Evolutionary conservation across 1,140 invertebrate species (phyloP), one percentile per base, ranked within the genome.

Genomic region (Sitophilus oryzae): DNA sequence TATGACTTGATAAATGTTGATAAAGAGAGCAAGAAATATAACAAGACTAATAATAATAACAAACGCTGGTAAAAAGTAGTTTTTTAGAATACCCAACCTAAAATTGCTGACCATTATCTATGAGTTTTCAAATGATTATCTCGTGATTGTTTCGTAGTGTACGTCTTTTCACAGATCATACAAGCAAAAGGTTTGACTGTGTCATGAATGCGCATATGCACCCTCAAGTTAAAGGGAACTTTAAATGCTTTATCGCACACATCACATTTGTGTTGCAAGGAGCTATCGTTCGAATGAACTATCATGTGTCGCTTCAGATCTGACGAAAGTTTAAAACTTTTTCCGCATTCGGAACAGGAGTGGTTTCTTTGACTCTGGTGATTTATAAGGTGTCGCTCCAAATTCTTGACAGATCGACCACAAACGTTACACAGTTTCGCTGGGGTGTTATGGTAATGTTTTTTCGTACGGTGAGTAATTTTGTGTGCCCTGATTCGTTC

Each of bases 231-330:
- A 14, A 58, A 67, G 14, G 63, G 59, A 1, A 40, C 63, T 10
- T 59, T 54, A 42, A 69, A 69, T 18, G 23, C 36, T 34, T 67
- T 74, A 0, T 78, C 79, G 2, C 76, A 73, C 6, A 65, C 52
- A 37, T 80, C 78, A 58, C 85, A 81, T 41, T 78, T 72, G 60
- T 84, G 85, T 0, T 82, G 83, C n/a, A n/a, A n/a, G n/a, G n/a
- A n/a, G 46, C 78, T 70, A 56, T 83, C 81, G 0, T 82, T 81
- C 0, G 85, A 88, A 60, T 89, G 87, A 9, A 83, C 85, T 57
- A 85, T 69, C 53, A 85, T 78, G 45, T 69, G 70, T 6, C 58
- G 57, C 1, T 21, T 37, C 6, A 52, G 36, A 15, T 22, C 35
- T 1, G 38, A 52, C 6, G 21, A 38, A 5, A 34, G 43, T 14